phyloP scores from a whole-genome alignment of 30 jellyfish, hydroid and myxozoan species.

The Clytia hemisphaerica region DNA sequence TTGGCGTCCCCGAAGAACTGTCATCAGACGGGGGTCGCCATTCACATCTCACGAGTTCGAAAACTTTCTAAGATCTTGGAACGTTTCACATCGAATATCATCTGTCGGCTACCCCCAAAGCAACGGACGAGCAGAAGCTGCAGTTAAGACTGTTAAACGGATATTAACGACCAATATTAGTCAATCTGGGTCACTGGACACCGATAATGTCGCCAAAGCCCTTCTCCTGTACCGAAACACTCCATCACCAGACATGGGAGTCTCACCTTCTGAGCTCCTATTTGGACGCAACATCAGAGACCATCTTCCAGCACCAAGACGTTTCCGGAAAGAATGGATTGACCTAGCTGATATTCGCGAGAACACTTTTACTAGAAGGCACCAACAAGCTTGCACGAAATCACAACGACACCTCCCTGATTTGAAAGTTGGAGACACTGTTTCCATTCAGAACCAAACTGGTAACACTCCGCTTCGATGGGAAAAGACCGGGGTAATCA shows the following conservation, averaged over 20 bases:
- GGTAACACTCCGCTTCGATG: too few species aligned
- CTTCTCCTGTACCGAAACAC: neutral
- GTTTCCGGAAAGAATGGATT: neutral
- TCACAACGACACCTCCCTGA: too few species aligned
- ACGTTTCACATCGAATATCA: too few species aligned
- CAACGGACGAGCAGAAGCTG: neutral
- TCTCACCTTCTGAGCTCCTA: neutral
- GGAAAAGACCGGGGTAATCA: too few species aligned
- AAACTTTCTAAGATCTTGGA: too few species aligned
- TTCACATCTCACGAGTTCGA: neutral
- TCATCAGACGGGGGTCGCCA: neutral
- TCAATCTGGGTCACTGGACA: neutral
- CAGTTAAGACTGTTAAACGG: neutral
- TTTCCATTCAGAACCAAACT: too few species aligned
- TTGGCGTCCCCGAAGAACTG: neutral
- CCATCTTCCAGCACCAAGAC: neutral
- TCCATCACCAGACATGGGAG: neutral
- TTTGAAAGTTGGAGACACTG: too few species aligned
- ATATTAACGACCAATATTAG: neutral
- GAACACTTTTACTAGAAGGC: neutral
- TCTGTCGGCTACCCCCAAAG: too few species aligned
- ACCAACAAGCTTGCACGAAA: neutral
- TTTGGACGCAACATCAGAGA: too few species aligned
- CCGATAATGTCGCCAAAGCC: neutral
- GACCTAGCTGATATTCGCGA: neutral